Conservation (phyloP, 2,113 vertebrate species). For the Pelodiscus sinensis region DNA sequence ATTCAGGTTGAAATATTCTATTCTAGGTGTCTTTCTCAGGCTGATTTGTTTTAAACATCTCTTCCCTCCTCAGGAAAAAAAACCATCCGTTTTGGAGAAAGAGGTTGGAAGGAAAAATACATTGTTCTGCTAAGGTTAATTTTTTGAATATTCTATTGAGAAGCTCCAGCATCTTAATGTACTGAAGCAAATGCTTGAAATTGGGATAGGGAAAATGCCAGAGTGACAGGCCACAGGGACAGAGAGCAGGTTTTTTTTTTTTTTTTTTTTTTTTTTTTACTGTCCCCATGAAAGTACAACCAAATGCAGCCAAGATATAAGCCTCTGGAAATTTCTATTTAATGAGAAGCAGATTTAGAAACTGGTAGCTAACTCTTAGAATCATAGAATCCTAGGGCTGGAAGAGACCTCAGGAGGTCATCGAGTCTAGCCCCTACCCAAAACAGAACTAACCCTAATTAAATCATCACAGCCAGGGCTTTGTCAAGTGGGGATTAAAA, state of each 20-base stretch:
- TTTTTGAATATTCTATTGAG: background rate
- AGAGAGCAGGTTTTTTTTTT: background rate
- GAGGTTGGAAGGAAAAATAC: background rate
- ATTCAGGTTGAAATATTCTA: background rate
- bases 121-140: background rate
- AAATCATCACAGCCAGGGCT: too few species aligned
- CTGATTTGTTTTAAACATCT: background rate
- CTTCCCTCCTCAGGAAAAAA: background rate
- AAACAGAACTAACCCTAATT: too few species aligned
- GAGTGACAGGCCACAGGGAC: background rate
- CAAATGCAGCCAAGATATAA: background rate
- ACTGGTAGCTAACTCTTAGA: background rate
- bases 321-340: background rate
- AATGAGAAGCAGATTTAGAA: background rate
- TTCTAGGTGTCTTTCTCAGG: constrained; percentile 12
- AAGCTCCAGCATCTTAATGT: background rate
- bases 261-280: background rate
- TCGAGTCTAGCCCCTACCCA: too few species aligned
- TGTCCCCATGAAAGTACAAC: background rate
- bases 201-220: background rate
- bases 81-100: constrained; percentile 27
- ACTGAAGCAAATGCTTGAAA: background rate
- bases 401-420: too few species aligned
- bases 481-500: too few species aligned
- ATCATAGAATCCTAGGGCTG: too few species aligned